These are phyloP conservation scores for Nymphalis urticae DNA, from an alignment of 2,888 invertebrate species.

Conservation along the genomic window DNA sequence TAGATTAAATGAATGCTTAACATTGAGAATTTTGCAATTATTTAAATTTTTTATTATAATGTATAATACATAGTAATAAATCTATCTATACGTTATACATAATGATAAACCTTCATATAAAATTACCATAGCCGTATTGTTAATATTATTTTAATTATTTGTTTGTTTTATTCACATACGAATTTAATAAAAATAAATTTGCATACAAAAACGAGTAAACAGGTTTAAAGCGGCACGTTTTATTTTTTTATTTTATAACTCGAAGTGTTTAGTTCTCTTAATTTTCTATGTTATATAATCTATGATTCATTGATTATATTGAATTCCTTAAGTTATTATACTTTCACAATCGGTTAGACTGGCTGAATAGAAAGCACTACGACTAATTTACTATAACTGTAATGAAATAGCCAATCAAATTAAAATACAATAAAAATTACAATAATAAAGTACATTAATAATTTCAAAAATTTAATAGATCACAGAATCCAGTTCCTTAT, in stretches of 20 bases:
- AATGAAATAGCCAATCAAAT: neutral
- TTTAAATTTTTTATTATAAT: neutral
- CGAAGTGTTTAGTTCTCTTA: neutral
- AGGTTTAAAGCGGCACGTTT: too few relatives aligned
- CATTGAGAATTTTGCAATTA: neutral
- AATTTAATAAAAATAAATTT: neutral
- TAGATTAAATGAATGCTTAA: conserved; percentile 20
- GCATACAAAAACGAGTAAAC: neutral
- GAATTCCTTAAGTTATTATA: neutral
- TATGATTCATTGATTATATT: neutral
- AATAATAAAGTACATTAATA: neutral
- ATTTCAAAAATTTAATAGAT: neutral
- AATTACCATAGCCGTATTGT: too few relatives aligned
- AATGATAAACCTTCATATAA: too few relatives aligned
- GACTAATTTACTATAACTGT: neutral
- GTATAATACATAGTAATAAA: neutral
- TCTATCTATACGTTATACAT: neutral
- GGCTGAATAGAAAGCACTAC: conserved; percentile 1
- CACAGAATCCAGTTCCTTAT: neutral
- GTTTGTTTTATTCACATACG: too few relatives aligned
- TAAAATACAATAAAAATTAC: neutral
- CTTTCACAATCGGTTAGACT: neutral
- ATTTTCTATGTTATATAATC: neutral
- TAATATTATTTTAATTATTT: too few relatives aligned
- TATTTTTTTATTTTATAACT: neutral